A percentile compares a stretch with the other conserved stretches of the same genome.
phyloP scores from a whole-genome alignment of 2,113 vertebrate species.

The Limnothrissa miodon region DNA sequence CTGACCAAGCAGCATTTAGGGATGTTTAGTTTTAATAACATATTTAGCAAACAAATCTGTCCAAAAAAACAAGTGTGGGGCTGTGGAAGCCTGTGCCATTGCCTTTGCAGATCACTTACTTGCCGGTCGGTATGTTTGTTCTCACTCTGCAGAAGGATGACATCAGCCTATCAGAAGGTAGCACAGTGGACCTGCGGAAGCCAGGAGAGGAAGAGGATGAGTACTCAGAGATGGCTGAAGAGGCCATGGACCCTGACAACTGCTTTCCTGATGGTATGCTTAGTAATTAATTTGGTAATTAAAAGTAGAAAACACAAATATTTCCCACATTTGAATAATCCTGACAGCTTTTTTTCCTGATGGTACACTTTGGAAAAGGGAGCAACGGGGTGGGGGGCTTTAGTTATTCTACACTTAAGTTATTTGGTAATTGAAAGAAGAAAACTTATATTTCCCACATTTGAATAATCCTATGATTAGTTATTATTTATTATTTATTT shows the following conservation, averaged over 20 bases:
- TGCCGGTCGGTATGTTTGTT: neutral
- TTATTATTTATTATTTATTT: no score
- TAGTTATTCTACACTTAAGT: no score
- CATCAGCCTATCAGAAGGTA: constrained; percentile 90
- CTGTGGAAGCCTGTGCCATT: neutral
- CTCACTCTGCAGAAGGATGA: constrained; percentile 73
- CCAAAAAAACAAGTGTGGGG: neutral
- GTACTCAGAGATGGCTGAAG: constrained; percentile 84
- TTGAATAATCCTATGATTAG: neutral
- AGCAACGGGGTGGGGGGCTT: no score
- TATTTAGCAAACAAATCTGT: neutral
- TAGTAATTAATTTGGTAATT: no score
- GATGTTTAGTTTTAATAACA: neutral
- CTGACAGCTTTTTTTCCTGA: constrained; percentile 93
- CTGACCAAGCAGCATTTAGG: neutral
- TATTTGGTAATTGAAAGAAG: no score
- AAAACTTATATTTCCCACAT: no score
- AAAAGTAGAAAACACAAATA: no score
- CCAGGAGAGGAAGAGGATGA: constrained; percentile 89
- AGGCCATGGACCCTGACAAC: constrained; percentile 89
- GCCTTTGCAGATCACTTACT: neutral
- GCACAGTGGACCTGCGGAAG: constrained; percentile 93
- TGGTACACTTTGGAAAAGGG: constrained; percentile 59
- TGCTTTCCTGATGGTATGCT: constrained; percentile 87
- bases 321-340: no score